phyloP scores from a whole-genome alignment of 2,888 invertebrate species.

The Orchestes rusci region DNA sequence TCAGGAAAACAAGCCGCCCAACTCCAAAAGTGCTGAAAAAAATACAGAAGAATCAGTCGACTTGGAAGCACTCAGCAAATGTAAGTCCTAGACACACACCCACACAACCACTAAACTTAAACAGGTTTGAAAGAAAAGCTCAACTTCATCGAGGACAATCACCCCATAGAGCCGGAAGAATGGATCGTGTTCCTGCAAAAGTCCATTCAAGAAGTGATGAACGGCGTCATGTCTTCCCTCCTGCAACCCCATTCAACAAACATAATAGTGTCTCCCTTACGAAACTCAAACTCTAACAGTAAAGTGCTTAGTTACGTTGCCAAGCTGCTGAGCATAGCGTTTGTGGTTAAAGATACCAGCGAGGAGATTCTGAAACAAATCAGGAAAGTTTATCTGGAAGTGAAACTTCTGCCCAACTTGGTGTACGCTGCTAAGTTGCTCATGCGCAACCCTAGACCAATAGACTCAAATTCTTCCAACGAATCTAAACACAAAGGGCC shows the following conservation, averaged over 20 bases:
- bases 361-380: constrained; percentile 46
- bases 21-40: no score
- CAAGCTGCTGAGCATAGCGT: constrained; percentile 56
- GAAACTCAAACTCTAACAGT: constrained; percentile 55
- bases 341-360: constrained; percentile 47
- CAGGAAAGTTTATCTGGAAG: constrained; percentile 64
- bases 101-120: no score
- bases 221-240: constrained; percentile 69
- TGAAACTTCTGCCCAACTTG: constrained; percentile 74
- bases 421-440: constrained; percentile 71
- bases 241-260: constrained; percentile 60
- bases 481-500: constrained; percentile 6
- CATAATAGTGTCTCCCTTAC: constrained; percentile 51
- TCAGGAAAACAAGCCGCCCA: no score
- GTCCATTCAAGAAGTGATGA: constrained; percentile 75
- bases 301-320: constrained; percentile 59
- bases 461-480: constrained; percentile 3
- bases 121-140: constrained; percentile 28
- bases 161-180: constrained; percentile 76
- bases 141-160: constrained; percentile 37
- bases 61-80: no score
- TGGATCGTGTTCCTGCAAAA: constrained; percentile 79
- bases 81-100: no score
- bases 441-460: constrained; percentile 33
- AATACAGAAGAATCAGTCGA: no score